Conservation (phyloP, 2,113 vertebrate genomes). For the Scomber japonicus region DNA sequence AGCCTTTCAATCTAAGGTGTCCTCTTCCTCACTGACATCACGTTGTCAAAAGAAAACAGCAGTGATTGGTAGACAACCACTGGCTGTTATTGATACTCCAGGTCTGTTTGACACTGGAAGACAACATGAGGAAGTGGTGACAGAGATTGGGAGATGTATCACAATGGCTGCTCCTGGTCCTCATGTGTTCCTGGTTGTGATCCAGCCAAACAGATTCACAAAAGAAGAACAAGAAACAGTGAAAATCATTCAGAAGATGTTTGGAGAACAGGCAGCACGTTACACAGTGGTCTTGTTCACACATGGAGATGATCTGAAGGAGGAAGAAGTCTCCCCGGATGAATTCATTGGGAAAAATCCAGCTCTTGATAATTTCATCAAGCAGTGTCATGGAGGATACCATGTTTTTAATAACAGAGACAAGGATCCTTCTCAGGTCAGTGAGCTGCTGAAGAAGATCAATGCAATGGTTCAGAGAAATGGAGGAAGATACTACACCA, state of each 20-base stretch:
- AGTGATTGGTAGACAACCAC: background rate
- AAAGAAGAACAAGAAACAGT: background rate
- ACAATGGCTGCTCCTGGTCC: background rate
- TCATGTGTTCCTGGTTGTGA: slow-evolving; percentile 35
- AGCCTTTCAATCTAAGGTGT: too few species aligned
- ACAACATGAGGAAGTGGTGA: background rate
- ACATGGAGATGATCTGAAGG: background rate
- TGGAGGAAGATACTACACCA: background rate
- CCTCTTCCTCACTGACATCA: background rate
- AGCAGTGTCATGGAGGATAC: slow-evolving; percentile 13
- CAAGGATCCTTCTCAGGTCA: background rate
- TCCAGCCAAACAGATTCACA: background rate
- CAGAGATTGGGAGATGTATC: background rate
- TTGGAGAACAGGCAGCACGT: background rate
- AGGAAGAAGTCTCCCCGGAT: fast-evolving
- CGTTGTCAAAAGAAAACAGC: background rate
- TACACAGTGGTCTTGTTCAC: slow-evolving; percentile 16
- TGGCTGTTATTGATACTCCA: slow-evolving; percentile 26
- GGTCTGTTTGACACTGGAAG: background rate
- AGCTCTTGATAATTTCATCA: background rate
- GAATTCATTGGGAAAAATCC: background rate
- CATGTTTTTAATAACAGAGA: slow-evolving; percentile 25
- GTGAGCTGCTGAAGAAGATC: slow-evolving; percentile 24
- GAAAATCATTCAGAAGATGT: background rate
- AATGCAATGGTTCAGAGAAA: background rate